phyloP scores from a whole-genome alignment of 2,797 vertebrate species.

The Diceros bicornis region DNA sequence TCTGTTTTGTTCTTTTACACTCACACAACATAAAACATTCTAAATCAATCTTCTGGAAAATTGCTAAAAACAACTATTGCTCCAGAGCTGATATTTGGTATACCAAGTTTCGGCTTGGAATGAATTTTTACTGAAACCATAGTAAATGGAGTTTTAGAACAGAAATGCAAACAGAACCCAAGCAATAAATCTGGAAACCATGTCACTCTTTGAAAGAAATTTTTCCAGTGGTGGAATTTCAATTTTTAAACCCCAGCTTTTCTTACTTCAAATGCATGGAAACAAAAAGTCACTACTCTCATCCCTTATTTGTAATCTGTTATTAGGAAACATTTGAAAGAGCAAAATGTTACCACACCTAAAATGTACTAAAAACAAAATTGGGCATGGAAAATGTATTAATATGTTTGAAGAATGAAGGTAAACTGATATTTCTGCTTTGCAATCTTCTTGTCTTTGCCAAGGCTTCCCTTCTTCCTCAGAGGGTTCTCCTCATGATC shows the following conservation, averaged over 20 bases:
- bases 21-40: slow-evolving; percentile 76
- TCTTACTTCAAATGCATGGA: slow-evolving; percentile 37
- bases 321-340: slow-evolving; percentile 26
- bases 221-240: slow-evolving; percentile 63
- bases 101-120: slow-evolving; percentile 67
- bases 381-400: not conserved
- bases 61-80: slow-evolving; percentile 78
- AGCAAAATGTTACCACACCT: not conserved
- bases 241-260: slow-evolving; percentile 25
- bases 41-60: slow-evolving; percentile 82
- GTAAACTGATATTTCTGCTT: not conserved
- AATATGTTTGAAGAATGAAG: not conserved
- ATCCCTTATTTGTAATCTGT: fast-evolving
- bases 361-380: not conserved
- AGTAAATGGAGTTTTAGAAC: slow-evolving; percentile 71
- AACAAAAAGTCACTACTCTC: slow-evolving; percentile 18
- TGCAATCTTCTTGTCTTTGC: not conserved
- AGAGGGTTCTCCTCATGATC: too few relatives aligned
- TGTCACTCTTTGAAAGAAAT: slow-evolving; percentile 43
- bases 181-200: slow-evolving; percentile 60
- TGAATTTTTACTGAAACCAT: slow-evolving; percentile 80
- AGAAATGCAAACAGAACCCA: slow-evolving; percentile 72
- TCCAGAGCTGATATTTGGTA: slow-evolving; percentile 68
- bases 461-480: not conserved
- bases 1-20: slow-evolving; percentile 73